Evolutionary conservation across 2,888 invertebrate species (phyloP).

Genomic region (Malthinus seriepunctatus): DNA sequence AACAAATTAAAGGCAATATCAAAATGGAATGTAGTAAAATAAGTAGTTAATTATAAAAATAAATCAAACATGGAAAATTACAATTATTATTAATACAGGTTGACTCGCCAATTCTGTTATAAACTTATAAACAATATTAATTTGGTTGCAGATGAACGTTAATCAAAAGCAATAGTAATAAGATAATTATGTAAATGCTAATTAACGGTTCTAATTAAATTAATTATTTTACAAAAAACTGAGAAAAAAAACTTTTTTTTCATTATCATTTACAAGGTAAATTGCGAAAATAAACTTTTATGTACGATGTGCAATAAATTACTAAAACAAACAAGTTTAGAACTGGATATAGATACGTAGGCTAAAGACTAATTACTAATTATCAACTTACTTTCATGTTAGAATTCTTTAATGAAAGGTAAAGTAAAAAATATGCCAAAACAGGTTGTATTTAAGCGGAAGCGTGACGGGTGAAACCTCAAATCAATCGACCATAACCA

Average conservation of each 20-base stretch:
- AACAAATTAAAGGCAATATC: too few relatives aligned
- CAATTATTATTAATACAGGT: too few relatives aligned
- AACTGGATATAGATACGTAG: conserved; percentile 27
- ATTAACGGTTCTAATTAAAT: not conserved
- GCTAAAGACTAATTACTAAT: conserved; percentile 29
- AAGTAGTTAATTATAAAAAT: too few relatives aligned
- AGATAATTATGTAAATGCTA: too few relatives aligned
- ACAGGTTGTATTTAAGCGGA: conserved; percentile 24
- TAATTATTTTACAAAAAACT: conserved; percentile 1
- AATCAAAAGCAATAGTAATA: too few relatives aligned
- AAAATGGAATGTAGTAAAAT: too few relatives aligned
- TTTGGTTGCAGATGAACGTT: too few relatives aligned
- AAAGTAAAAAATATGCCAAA: conserved; percentile 25
- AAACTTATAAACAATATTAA: too few relatives aligned
- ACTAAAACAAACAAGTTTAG: conserved; percentile 30
- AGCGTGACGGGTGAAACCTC: conserved; percentile 23
- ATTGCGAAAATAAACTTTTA: not conserved
- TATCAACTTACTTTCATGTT: conserved; percentile 30
- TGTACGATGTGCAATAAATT: conserved; percentile 10
- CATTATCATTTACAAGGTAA: not conserved
- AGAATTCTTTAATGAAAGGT: conserved; percentile 30
- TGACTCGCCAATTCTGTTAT: too few relatives aligned
- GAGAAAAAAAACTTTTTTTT: conserved; percentile 1
- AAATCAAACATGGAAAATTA: too few relatives aligned
- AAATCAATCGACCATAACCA: conserved; percentile 24